Base-by-base conservation (phyloP, 2,113 vertebrate species). In the Ibidorhyncha struthersii region DNA sequence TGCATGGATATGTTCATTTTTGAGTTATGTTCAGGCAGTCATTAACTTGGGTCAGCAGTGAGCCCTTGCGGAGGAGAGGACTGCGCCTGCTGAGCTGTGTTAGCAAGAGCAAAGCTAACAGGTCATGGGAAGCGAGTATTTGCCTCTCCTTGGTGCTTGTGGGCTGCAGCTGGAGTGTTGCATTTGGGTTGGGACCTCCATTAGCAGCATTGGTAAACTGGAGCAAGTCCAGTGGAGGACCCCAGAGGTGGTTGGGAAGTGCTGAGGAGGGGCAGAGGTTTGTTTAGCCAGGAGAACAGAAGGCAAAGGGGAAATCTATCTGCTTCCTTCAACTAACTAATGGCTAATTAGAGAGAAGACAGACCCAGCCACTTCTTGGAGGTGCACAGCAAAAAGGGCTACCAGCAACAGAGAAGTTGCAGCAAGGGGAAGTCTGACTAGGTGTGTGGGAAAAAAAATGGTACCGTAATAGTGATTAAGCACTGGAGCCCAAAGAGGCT, bases 141-240 rank as follows among this genome's bases (percentile, higher is more conserved):
- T 4, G 0, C 47, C 49, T 73, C 72, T 91, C 55, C 67, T 62
- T 19, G 34, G 36, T 56, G 49, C 49, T 59, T 63, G 32, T 13
- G 52, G 49, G 81, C 72, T 89, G 80, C 90, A 93, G 76, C 86
- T 96, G 94, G 41, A 67, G 38, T 5, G 17, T 47, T 67, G 32
- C 9, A 1, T 41, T 50, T 0, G 2, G 38, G 7, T 1, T 73
- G 73, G 69, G 69, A 71, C 45, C 45, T 45, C 65, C 25, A 0
- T 5, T 17, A 84, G 62, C 47, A 79, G 49, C 52, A 38, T n/a
- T 1, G 19, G 50, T 43, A 34, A 0, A 0, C 69, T 70, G 88
- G 88, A 91, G 21, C 14, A n/a, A 43, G 34, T 29, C 76, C 80
- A 38, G 62, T 8, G 15, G 38, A 85, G 38, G 26, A 90, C 52